A percentile compares a stretch with the other conserved stretches of the same genome.
phyloP scores from a whole-genome alignment of 2,797 vertebrate genomes.

The Oreonectes daqikongensis region DNA sequence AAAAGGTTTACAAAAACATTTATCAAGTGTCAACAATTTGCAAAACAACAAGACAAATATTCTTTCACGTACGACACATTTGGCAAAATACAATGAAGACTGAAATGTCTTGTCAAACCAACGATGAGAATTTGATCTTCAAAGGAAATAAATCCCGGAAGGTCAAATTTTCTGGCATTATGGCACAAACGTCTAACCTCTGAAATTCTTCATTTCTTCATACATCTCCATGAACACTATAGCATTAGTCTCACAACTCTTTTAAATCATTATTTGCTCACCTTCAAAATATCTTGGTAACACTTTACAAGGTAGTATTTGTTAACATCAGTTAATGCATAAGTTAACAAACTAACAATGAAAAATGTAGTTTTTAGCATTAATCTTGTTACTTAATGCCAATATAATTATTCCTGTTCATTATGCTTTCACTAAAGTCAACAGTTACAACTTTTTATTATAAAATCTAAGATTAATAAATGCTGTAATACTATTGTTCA shows the following conservation, averaged over 20 bases:
- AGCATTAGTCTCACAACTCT: background rate
- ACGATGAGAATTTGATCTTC: background rate
- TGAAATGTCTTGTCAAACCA: background rate
- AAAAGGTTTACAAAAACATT: no score
- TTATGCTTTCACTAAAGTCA: no score
- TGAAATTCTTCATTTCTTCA: background rate
- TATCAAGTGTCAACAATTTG: slow-evolving; percentile 10
- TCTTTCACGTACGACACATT: background rate
- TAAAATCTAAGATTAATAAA: no score
- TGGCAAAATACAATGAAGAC: background rate
- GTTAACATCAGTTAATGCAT: background rate
- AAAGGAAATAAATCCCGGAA: background rate
- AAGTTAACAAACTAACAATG: no score
- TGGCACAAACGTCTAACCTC: background rate
- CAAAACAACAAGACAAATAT: slow-evolving; percentile 28
- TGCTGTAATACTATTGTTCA: no score
- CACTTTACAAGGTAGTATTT: background rate
- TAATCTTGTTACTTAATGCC: no score
- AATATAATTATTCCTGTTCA: no score
- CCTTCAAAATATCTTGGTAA: background rate
- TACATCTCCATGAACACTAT: background rate
- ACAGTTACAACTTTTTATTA: no score
- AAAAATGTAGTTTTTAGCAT: no score
- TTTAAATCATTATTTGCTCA: background rate
- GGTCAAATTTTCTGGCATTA: background rate